Evolutionary conservation across 2,888 invertebrate species (phyloP).

Genomic region (Leptinotarsa peninsularis): DNA sequence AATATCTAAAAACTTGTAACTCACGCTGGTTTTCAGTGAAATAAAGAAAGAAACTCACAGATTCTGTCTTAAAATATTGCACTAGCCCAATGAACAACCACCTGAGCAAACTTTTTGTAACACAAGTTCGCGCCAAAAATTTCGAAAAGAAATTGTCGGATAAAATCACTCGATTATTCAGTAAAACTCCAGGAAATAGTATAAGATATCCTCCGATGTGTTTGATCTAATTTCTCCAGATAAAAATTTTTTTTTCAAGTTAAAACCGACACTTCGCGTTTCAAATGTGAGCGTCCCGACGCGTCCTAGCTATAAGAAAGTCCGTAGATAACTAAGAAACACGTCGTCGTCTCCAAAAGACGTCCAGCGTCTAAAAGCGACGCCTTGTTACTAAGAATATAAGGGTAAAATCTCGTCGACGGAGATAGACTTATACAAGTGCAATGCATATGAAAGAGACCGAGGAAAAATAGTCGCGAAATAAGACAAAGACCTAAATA

Average conservation of each 20-base stretch:
- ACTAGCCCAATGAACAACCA: constrained; percentile 47
- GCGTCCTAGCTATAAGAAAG: constrained; percentile 67
- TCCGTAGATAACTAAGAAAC: constrained; percentile 67
- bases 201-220: background rate
- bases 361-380: constrained; percentile 66
- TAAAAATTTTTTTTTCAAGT: constrained; percentile 29
- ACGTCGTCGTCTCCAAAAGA: constrained; percentile 66
- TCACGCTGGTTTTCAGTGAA: constrained; percentile 11
- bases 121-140: constrained; percentile 46
- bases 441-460: constrained; percentile 57
- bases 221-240: constrained; percentile 7
- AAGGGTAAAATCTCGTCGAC: constrained; percentile 60
- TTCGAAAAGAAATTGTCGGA: constrained; percentile 27
- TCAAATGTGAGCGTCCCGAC: constrained; percentile 58
- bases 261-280: constrained; percentile 48
- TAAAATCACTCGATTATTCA: constrained; percentile 15
- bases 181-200: constrained; percentile 7
- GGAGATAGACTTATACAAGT: constrained; percentile 59
- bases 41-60: constrained; percentile 43
- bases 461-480: constrained; percentile 59
- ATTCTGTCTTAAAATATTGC: constrained; percentile 48
- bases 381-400: constrained; percentile 67
- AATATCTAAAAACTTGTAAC: background rate
- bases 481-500: constrained; percentile 61
- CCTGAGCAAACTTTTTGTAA: constrained; percentile 40